These are phyloP conservation scores for Varanus komodoensis DNA, from an alignment of 2,113 vertebrate genomes.

Conservation along the genomic window DNA sequence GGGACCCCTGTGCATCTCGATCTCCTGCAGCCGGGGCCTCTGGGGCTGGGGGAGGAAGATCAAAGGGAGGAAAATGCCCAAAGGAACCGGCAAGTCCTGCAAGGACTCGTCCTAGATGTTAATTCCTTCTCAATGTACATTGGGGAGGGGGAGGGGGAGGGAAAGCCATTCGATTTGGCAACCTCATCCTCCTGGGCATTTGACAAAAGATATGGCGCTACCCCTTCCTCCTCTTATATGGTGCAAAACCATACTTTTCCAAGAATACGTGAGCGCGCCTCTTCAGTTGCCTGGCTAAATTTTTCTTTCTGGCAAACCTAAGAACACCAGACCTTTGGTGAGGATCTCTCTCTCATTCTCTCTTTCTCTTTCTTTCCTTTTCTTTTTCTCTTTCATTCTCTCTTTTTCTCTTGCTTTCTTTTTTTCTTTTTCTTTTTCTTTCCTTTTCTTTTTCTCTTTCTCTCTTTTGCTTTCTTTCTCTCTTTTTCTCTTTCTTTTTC, in stretches of 20 bases:
- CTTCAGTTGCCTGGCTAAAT: not conserved
- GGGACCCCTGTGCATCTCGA: not conserved
- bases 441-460: too few relatives aligned
- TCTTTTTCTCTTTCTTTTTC: too few relatives aligned
- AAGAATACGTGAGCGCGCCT: constrained; percentile 55
- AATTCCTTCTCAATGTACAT: not conserved
- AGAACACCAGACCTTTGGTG: not conserved
- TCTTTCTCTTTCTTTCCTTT: too few relatives aligned
- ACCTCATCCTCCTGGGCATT: not conserved
- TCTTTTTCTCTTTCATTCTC: not conserved
- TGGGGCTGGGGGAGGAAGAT: not conserved
- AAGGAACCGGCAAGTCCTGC: not conserved
- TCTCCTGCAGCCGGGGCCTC: not conserved
- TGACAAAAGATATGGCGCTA: not conserved
- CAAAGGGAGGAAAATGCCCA: not conserved
- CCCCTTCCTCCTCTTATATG: constrained; percentile 31
- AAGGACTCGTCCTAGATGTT: not conserved
- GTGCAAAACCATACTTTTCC: constrained; percentile 23
- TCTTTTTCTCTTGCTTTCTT: too few relatives aligned
- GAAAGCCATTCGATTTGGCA: fast-evolving
- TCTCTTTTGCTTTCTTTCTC: too few relatives aligned
- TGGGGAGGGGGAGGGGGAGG: not conserved
- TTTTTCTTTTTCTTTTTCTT: too few relatives aligned
- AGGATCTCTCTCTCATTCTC: too few relatives aligned
- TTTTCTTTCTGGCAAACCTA: not conserved